Evolutionary conservation across 2,888 invertebrate species (phyloP).

Genomic region (Drosophila neonasuta): DNA sequence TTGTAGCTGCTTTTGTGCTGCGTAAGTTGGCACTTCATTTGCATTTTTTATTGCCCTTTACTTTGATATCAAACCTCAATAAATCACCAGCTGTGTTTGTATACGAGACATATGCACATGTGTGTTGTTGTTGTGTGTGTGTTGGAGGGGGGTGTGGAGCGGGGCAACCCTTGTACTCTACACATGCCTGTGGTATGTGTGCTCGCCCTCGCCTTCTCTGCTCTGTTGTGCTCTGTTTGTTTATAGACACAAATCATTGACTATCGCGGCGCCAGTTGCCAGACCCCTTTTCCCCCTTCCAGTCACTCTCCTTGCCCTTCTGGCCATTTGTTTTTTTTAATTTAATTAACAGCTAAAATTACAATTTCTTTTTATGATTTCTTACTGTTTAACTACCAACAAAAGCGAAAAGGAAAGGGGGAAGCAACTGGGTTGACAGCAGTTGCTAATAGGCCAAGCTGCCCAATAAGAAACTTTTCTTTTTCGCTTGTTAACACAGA

Average conservation of each 20-base stretch:
- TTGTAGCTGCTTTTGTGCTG: slow-evolving; percentile 60
- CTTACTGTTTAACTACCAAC: slow-evolving; percentile 18
- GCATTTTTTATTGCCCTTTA: slow-evolving; percentile 80
- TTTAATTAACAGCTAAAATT: slow-evolving; percentile 75
- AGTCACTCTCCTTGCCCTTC: background rate
- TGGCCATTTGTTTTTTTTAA: slow-evolving; percentile 56
- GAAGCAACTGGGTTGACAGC: slow-evolving; percentile 41
- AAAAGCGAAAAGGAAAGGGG: too few relatives aligned
- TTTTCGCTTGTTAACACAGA: background rate
- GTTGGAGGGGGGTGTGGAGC: slow-evolving; percentile 12
- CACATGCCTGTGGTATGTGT: slow-evolving; percentile 66
- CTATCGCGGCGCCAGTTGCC: slow-evolving; percentile 69
- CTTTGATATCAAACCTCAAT: slow-evolving; percentile 78
- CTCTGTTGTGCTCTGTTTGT: slow-evolving; percentile 26
- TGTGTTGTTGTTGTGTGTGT: slow-evolving; percentile 14
- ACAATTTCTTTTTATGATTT: slow-evolving; percentile 47
- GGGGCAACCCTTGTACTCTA: slow-evolving; percentile 53
- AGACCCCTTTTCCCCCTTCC: slow-evolving; percentile 11
- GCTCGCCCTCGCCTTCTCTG: slow-evolving; percentile 13
- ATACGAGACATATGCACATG: slow-evolving; percentile 27
- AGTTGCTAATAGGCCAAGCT: slow-evolving; percentile 68
- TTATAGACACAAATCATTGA: slow-evolving; percentile 76
- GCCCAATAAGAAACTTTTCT: slow-evolving; percentile 48
- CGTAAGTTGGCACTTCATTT: slow-evolving; percentile 79
- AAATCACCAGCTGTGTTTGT: slow-evolving; percentile 79